Base-by-base conservation (phyloP, 2,888 invertebrate species). In the Monoplex corrugatus region DNA sequence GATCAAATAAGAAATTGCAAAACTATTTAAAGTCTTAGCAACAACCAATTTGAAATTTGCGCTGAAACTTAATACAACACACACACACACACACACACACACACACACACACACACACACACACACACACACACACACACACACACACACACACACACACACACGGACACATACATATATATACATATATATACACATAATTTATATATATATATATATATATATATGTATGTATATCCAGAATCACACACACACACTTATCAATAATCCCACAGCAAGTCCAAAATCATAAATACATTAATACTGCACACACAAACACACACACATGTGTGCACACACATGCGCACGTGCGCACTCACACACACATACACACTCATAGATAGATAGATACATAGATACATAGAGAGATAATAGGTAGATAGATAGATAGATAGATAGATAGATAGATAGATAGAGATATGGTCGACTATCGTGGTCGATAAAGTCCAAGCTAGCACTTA, bases 41-140 rank as follows among this genome's bases (percentile, higher is more conserved):
- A n/a, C n/a, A n/a, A n/a, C n/a, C n/a, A n/a, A n/a, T n/a, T n/a
- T n/a, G n/a, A n/a, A n/a, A n/a, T n/a, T n/a, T n/a, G n/a, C n/a
- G n/a, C n/a, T n/a, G n/a, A n/a, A n/a, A n/a, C n/a, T n/a, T n/a
- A n/a, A n/a, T 16, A 50, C 50, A 50, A 72, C 72, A 72, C 72
- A 72, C 72, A 72, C 72, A 72, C 72, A 72, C 72, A 72, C 38
- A 32, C 35, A 72, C 72, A 35, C 72, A 72, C 6, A 68, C 19
- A 28, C 38, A 72, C 72, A 72, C 72, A 72, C 72, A 38, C 72
- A 72, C 38, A 72, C 72, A 72, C 72, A 72, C 72, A 35, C 72
- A 72, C 35, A 35, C 72, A 72, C 35, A 35, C 72, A 72, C 35
- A 35, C 72, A 72, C 35, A 35, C 72, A 72, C 2, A 23, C 23